Base-by-base conservation (phyloP, 2,888 invertebrate genomes). In the Fragum whitleyi region DNA sequence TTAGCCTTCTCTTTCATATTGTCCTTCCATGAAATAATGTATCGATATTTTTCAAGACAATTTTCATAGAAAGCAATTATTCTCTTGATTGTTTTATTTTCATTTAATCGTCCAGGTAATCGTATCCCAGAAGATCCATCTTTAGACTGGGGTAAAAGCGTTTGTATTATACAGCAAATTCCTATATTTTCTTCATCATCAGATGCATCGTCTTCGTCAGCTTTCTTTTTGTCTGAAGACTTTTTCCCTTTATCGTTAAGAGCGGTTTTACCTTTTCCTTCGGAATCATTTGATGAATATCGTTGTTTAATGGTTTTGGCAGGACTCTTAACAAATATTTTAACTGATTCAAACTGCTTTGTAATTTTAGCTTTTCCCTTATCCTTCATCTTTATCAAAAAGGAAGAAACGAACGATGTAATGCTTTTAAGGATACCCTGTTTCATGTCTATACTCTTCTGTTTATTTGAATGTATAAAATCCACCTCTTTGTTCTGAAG, bases 161-260 rank as follows among this genome's bases (percentile, higher is more conserved):
- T 57, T 57, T 57, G 57, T 21, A 57, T 57, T 7, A 57, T 57
- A 57, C 57, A 57, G 23, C 57, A 57, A 21, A 57, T 7, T 3
- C 57, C 57, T 14, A 57, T 57, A 26, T 57, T n/a, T 57, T 57
- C 57, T 9, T 57, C 57, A 23, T 57, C 57, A 23, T 57, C 57
- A 2, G 21, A 21, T n/a, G 2, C 21, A n/a, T n/a, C 57, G 23
- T 47, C 47, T 3, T 47, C 47, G n/a, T 47, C 47, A 2, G 14
- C 47, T 47, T 47, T 47, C 47, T 47, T 47, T 47, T n/a, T 47
- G 16, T 47, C 47, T n/a, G 47, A 3, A 3, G 14, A 2, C 19
- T 47, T 47, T 47, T 47, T 47, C 5, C 16, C 16, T 3, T 14
- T n/a, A 9, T 47, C 14, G 2, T 47, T 3, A 19, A 14, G 16